These are phyloP conservation scores for Sycophaga agraensis DNA, from an alignment of 1,140 invertebrate species.

Conservation along the genomic window DNA sequence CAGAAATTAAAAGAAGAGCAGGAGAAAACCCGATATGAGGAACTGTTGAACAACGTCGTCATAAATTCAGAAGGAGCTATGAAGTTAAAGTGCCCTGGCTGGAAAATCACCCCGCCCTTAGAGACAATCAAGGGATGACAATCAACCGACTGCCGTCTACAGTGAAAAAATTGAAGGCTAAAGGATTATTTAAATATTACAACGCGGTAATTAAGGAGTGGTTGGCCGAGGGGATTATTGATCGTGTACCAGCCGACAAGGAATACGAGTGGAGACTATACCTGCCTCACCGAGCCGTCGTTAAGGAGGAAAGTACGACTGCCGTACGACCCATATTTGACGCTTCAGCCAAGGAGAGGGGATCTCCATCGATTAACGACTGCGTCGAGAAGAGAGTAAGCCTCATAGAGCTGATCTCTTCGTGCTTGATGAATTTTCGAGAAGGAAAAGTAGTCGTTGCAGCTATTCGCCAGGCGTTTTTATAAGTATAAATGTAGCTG, in stretches of 20 bases:
- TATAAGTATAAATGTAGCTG: constrained; percentile 39
- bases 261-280: constrained; percentile 24
- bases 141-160: constrained; percentile 16
- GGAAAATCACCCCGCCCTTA: constrained; percentile 33
- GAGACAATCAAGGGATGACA: constrained; percentile 26
- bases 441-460: constrained; percentile 41
- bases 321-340: constrained; percentile 26
- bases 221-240: constrained; percentile 33
- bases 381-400: constrained; percentile 39
- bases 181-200: constrained; percentile 39
- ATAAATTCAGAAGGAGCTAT: constrained; percentile 32
- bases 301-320: constrained; percentile 32
- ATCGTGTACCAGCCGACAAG: constrained; percentile 24
- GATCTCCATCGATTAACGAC: no score
- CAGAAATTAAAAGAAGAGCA: constrained; percentile 18
- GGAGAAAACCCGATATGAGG: background rate
- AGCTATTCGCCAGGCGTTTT: constrained; percentile 52
- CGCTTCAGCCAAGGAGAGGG: constrained; percentile 5
- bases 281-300: constrained; percentile 31
- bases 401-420: constrained; percentile 45
- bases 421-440: constrained; percentile 44
- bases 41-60: background rate
- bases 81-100: constrained; percentile 42
- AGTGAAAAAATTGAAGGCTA: constrained; percentile 31
- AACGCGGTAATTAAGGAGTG: constrained; percentile 40